Base-by-base conservation (phyloP, 37 sponge, comb jelly and placozoan genomes). In the Bolinopsis microptera region DNA sequence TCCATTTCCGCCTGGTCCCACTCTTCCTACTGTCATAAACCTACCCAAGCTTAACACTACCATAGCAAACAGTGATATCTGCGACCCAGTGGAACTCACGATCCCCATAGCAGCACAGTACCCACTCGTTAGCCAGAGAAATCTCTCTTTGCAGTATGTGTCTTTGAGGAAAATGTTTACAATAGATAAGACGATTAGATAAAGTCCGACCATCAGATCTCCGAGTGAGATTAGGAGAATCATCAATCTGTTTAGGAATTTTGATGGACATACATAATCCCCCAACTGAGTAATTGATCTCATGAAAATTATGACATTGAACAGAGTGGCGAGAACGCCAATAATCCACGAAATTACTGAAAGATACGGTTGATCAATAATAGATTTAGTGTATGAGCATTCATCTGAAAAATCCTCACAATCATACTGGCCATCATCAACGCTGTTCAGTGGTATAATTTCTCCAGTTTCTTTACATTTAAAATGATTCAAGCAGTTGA, bases 21-120 rank as follows among this genome's bases (percentile, higher is more conserved):
- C 24, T 9, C 30, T 8, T 26, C 30, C 21, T 9, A 70, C 21
- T 8, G 74, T 70, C 3, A 70, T 70, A 28, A 70, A 9, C 26
- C 74, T 22, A 26, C 30, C 1, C 74, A 70, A n/a, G 21, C 28
- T 28, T 2, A 70, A n/a, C 3, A 70, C 74, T 26, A 70, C 74
- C 74, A 70, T 70, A 5, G 74, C 74, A 70, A 70, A 70, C 30
- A 70, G 26, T 1, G 74, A 70, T 26, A 70, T 70, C 26, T 70
- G 74, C 16, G 74, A 70, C 3, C 74, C 74, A 2, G 30, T 70
- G 74, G 28, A 28, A 26, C 74, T 70, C 24, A 70, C 74, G 25
- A 70, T n/a, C 24, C 74, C 74, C 74, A 70, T 70, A 22, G 30
- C 74, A n/a, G 74, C 74, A 26, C 74, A 70, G 74, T 70, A 70